phyloP scores from a whole-genome alignment of 2,797 vertebrate genomes.

The Scolopax rusticola region DNA sequence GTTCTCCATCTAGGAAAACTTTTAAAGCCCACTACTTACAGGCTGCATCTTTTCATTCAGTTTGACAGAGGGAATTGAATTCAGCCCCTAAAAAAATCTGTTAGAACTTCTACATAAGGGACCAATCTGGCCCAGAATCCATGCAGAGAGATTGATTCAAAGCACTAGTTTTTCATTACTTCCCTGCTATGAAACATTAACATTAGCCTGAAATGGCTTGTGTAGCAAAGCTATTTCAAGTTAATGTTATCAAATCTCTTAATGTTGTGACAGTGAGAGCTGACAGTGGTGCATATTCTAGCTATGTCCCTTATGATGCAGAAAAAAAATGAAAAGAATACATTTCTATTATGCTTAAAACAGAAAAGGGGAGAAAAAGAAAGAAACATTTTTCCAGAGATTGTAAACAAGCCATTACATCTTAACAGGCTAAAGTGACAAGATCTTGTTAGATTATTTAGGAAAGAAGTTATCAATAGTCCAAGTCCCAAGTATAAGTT shows the following conservation, averaged over 20 bases:
- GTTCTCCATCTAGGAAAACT: not conserved
- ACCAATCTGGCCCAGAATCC: not conserved
- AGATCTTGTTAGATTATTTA: not conserved
- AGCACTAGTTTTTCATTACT: not conserved
- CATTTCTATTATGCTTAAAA: not conserved
- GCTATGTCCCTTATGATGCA: not conserved
- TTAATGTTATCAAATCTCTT: not conserved
- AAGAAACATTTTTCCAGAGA: not conserved
- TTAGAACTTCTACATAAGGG: not conserved
- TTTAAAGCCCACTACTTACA: not conserved
- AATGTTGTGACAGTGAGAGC: not conserved
- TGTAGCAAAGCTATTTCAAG: not conserved
- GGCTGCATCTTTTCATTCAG: not conserved
- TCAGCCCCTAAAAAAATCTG: not conserved
- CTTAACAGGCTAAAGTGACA: no score
- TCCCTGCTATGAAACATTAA: not conserved
- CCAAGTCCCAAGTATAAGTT: not conserved
- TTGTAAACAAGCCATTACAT: not conserved
- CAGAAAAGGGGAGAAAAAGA: not conserved
- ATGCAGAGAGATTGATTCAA: not conserved
- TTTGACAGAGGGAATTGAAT: not conserved
- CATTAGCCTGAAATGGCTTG: not conserved
- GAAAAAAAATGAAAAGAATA: not conserved
- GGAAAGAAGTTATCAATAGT: not conserved
- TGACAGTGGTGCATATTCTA: not conserved